Evolutionary conservation across 1,140 invertebrate genomes (phyloP).

Genomic region (Paracyclopina nana): DNA sequence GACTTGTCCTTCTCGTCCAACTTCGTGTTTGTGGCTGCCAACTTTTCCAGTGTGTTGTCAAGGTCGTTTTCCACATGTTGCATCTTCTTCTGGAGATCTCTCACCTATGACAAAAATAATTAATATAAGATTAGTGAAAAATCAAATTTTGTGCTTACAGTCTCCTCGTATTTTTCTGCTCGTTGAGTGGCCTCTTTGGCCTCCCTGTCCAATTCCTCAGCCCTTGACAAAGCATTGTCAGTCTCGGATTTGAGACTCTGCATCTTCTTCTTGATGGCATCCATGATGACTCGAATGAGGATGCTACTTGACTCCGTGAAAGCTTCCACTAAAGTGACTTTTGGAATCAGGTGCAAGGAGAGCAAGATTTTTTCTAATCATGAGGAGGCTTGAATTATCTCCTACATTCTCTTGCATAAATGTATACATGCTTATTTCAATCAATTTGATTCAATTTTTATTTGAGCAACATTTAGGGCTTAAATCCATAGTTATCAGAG

Average conservation of each 20-base stretch:
- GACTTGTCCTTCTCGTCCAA: constrained; percentile 24
- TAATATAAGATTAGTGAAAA: neutral
- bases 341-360: no score
- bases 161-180: constrained; percentile 14
- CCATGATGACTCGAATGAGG: no score
- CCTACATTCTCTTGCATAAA: no score
- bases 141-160: neutral
- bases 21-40: constrained; percentile 20
- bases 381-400: no score
- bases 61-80: constrained; percentile 24
- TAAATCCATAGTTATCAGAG: no score
- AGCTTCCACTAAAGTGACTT: no score
- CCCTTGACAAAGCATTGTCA: constrained; percentile 11
- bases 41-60: constrained; percentile 23
- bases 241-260: constrained; percentile 16
- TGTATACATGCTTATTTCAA: no score
- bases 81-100: constrained; percentile 24
- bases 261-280: constrained; percentile 17
- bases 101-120: constrained; percentile 18
- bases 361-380: no score
- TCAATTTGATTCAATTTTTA: no score
- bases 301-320: no score
- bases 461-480: no score
- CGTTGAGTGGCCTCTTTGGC: constrained; percentile 6
- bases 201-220: constrained; percentile 13